phyloP scores from a whole-genome alignment of 2,797 vertebrate species.

The Toxotes lorentzi region DNA sequence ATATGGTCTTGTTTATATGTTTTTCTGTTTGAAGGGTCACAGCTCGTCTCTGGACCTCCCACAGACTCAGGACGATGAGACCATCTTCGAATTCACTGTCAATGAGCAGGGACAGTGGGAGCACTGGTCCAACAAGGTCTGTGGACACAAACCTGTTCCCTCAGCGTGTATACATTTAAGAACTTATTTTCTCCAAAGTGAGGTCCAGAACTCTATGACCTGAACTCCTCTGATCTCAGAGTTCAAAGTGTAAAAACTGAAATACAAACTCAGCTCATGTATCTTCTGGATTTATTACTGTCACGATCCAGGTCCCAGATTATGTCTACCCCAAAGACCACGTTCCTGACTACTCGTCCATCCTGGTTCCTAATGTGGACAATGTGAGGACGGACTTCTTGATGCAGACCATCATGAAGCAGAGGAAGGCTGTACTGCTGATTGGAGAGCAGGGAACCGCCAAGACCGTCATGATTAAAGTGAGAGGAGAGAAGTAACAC shows the following conservation, averaged over 20 bases:
- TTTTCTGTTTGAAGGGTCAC: conserved; percentile 52
- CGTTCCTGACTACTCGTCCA: conserved; percentile 87
- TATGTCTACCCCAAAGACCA: conserved; percentile 88
- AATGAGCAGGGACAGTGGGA: conserved; percentile 85
- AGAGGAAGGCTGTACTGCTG: conserved; percentile 88
- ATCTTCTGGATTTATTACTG: neutral
- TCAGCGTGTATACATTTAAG: neutral
- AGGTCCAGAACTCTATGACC: neutral
- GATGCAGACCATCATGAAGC: conserved; percentile 86
- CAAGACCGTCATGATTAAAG: conserved; percentile 91
- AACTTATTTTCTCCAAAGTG: no score
- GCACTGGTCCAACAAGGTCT: conserved; percentile 88
- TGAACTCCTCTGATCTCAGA: no score
- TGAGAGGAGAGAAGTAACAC: conserved; percentile 41
- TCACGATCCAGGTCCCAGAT: conserved; percentile 71
- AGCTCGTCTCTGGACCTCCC: conserved; percentile 84
- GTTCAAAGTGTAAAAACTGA: no score
- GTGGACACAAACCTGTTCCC: neutral
- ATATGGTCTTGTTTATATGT: fast-evolving
- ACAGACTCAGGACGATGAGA: conserved; percentile 80
- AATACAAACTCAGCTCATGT: neutral
- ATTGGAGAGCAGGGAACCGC: conserved; percentile 90
- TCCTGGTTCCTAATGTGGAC: conserved; percentile 90
- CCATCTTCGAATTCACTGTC: conserved; percentile 88
- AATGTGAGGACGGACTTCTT: conserved; percentile 88